Base-by-base conservation (phyloP, 2,797 vertebrate species). In the Perdix hodgsoniae region DNA sequence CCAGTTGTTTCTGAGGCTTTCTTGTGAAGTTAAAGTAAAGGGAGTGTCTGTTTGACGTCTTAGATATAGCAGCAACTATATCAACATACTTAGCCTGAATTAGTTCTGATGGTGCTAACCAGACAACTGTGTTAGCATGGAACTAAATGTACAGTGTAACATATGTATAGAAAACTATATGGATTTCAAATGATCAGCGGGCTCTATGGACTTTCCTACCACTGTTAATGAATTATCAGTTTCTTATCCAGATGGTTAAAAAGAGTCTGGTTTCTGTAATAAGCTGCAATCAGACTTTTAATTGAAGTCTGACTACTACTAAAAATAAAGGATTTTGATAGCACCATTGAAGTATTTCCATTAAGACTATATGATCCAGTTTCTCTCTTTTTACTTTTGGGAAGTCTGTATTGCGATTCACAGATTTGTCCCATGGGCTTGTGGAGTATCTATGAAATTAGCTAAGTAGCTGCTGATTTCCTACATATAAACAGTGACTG, bases 181-280 rank as follows among this genome's bases (percentile, higher is more conserved):
- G 52, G 83, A 71, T 33, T 31, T 87, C n/a, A 87, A 77, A 74
- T n/a, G 14, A 31, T 5, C 16, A 60, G 8, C 44, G 14, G 66
- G 26, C 14, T 18, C 0, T 0, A 14, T 64, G 40, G 3, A 15
- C 6, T 74, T 83, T n/a, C 9, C 40, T 70, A 50, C 10, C 2
- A 10, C 29, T 29, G 18, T 40, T 5, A 21, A 17, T 27, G 6
- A 47, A 65, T 59, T 47, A 2, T 33, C 17, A 45, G 1, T 83
- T 75, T 72, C 33, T 56, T 81, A 33, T 19, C 5, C n/a, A 71
- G 29, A 5, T 66, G 17, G 15, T 69, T 50, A 29, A 39, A 65
- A 65, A n/a, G 18, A 26, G 24, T 39, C 26, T 27, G 17, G 5
- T 85, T 67, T 80, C 72, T 85, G 16, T 54, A 45, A 5, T 19